These are phyloP conservation scores for Caenorhabditis briggsae DNA, from an alignment of 1,140 invertebrate species.

Conservation along the genomic window DNA sequence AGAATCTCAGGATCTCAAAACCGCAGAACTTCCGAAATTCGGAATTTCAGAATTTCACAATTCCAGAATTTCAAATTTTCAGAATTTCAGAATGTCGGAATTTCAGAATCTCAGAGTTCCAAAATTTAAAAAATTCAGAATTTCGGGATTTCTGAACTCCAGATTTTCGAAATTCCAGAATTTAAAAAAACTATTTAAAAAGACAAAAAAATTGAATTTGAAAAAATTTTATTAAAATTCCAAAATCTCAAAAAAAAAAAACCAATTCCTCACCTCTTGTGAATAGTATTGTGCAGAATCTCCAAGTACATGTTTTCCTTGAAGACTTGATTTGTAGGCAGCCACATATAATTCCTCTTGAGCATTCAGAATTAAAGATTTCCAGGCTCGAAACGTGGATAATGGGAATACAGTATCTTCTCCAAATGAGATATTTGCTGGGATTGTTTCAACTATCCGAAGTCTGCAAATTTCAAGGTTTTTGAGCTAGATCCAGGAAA, in stretches of 20 bases:
- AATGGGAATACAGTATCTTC: conserved; percentile 47
- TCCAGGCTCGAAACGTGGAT: conserved; percentile 74
- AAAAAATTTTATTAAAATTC: no score
- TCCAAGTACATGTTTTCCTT: conserved; percentile 76
- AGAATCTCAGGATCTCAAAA: no score
- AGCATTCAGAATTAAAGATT: conserved; percentile 69
- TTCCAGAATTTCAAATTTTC: no score
- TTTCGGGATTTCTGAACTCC: no score
- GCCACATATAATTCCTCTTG: conserved; percentile 71
- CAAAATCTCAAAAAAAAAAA: neutral
- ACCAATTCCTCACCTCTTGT: conserved; percentile 56
- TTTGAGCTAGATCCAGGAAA: neutral
- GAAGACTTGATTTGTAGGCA: conserved; percentile 75
- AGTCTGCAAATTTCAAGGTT: conserved; percentile 65
- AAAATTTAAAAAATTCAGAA: no score
- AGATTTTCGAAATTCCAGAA: no score
- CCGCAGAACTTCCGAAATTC: no score
- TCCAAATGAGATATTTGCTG: conserved; percentile 73
- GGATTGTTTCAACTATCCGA: conserved; percentile 74
- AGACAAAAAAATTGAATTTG: no score
- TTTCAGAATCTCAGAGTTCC: no score
- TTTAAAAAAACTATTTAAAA: no score
- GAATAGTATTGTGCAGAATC: conserved; percentile 66
- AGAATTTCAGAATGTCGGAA: no score
- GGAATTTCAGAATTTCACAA: no score